Evolutionary conservation across 2,113 vertebrate genomes (phyloP).

Genomic region (Misgurnus anguillicaudatus): DNA sequence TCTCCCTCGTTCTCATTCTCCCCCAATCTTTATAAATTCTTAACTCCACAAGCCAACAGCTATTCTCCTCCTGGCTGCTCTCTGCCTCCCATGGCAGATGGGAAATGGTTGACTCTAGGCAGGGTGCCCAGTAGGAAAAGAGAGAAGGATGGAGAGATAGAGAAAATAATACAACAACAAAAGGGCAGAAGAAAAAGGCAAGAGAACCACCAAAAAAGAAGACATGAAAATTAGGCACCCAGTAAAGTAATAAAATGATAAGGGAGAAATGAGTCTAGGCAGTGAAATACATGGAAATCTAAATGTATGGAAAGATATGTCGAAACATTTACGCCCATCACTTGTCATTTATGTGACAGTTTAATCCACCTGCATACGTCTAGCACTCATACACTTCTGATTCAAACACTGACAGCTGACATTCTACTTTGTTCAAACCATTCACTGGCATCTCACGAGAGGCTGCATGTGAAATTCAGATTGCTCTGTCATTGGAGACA

Average conservation of each 20-base stretch:
- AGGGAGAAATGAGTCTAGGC: background rate
- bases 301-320: background rate
- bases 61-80: constrained; percentile 44
- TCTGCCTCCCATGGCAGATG: constrained; percentile 49
- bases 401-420: background rate
- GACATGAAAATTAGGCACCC: background rate
- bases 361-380: no score
- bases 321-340: background rate
- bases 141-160: background rate
- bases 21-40: constrained; percentile 19
- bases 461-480: background rate
- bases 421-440: background rate
- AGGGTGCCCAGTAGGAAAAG: constrained; percentile 23
- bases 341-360: background rate
- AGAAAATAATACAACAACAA: background rate
- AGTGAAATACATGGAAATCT: background rate
- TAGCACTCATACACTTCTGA: background rate
- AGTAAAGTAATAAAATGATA: constrained; percentile 9
- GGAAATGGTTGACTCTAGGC: constrained; percentile 44
- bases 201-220: background rate
- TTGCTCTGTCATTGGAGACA: background rate
- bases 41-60: constrained; percentile 39
- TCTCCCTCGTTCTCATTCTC: background rate
- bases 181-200: background rate
- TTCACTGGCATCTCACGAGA: background rate